These are phyloP conservation scores for Conus betulinus DNA, from an alignment of 1,140 invertebrate genomes.

Conservation along the genomic window DNA sequence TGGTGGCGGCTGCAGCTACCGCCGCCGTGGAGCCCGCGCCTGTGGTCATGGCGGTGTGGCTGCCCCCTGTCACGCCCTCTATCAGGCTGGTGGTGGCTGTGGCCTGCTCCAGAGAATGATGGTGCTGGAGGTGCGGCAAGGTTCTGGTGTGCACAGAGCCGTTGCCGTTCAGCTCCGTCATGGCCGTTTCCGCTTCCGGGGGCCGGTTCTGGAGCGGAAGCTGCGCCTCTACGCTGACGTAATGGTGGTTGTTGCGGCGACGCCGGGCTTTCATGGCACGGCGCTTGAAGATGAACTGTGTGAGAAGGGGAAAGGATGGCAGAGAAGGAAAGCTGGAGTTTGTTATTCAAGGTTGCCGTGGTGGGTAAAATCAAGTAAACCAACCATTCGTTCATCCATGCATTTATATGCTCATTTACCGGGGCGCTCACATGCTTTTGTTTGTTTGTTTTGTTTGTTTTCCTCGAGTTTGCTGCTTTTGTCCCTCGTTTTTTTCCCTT, in stretches of 20 bases:
- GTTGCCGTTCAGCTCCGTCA: slow-evolving; percentile 36
- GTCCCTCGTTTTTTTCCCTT: no score
- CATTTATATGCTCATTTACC: no score
- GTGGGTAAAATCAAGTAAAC: no score
- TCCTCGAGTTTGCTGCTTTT: no score
- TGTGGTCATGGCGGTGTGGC: background rate
- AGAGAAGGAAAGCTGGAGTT: no score
- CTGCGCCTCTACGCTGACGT: slow-evolving; percentile 27
- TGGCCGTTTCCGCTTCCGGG: slow-evolving; percentile 38
- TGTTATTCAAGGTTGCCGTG: no score
- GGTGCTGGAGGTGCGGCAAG: background rate
- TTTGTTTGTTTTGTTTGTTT: no score
- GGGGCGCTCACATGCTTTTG: no score
- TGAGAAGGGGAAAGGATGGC: background rate
- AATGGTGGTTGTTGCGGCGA: slow-evolving; percentile 42
- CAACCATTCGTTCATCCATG: no score
- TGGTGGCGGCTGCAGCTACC: background rate
- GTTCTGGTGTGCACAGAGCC: slow-evolving; percentile 11
- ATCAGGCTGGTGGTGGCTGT: background rate
- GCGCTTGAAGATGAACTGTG: background rate
- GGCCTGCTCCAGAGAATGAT: background rate
- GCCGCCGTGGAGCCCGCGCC: background rate
- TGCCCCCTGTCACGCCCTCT: background rate
- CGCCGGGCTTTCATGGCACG: slow-evolving; percentile 50
- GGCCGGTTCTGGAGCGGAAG: background rate